Evolutionary conservation across 2,797 vertebrate genomes (phyloP).

Genomic region (Holocentrus rufus): DNA sequence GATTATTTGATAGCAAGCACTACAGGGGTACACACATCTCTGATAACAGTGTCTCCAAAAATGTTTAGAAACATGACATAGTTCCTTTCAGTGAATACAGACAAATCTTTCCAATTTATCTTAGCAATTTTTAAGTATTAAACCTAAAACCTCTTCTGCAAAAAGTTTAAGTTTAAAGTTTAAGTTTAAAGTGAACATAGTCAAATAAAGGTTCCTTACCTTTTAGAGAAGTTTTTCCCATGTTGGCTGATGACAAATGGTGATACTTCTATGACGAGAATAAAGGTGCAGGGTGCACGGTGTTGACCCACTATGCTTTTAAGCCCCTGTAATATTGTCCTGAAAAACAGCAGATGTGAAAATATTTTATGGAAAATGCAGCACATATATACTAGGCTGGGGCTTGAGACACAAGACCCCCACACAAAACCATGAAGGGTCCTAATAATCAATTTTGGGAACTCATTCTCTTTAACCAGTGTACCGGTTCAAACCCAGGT

Average conservation of each 20-base stretch:
- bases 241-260: slow-evolving; percentile 77
- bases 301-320: slow-evolving; percentile 28
- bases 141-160: not conserved
- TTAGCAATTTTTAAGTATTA: not conserved
- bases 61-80: not conserved
- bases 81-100: not conserved
- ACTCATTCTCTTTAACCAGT: too few relatives aligned
- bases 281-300: slow-evolving; percentile 69
- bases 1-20: not conserved
- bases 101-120: not conserved
- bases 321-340: slow-evolving; percentile 21
- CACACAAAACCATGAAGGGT: too few relatives aligned
- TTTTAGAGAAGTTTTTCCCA: slow-evolving; percentile 88
- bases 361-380: not conserved
- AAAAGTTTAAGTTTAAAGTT: too few relatives aligned
- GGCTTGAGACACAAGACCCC: too few relatives aligned
- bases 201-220: slow-evolving; percentile 73
- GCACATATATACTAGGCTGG: too few relatives aligned
- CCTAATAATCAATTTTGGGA: too few relatives aligned
- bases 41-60: not conserved
- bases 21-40: not conserved
- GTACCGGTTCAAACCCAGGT: too few relatives aligned
- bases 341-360: slow-evolving; percentile 39
- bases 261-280: slow-evolving; percentile 61
- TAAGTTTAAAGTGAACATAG: not conserved